Conservation (phyloP, 2,888 invertebrate genomes). For the Diarsia brunnea region DNA sequence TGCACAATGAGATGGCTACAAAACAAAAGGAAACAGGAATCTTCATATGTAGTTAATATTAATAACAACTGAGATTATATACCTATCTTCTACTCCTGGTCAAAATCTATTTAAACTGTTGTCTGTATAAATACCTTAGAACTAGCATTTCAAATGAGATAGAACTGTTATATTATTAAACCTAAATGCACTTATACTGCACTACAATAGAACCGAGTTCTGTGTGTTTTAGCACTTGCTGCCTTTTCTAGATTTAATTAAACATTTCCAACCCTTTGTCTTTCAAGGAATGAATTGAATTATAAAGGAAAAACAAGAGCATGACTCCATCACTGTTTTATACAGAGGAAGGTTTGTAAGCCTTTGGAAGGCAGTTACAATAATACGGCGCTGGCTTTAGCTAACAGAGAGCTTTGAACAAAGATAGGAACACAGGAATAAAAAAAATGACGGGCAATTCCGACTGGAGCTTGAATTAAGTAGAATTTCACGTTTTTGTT, state of each 20-base stretch:
- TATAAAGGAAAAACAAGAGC: conserved; percentile 32
- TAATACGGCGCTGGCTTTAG: conserved; percentile 1
- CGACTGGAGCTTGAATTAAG: not conserved
- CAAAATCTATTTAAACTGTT: not conserved
- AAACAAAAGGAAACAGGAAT: not conserved
- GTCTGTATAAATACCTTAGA: not conserved
- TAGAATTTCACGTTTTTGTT: not conserved
- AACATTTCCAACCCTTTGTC: conserved; percentile 44
- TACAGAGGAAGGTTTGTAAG: conserved; percentile 6
- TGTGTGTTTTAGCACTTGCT: conserved; percentile 28
- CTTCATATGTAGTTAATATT: not conserved
- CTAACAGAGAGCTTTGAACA: conserved; percentile 20
- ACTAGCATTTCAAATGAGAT: no score
- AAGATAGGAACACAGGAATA: conserved; percentile 13
- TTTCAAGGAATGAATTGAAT: conserved; percentile 34
- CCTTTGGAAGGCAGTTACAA: conserved; percentile 1
- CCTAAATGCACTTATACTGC: conserved; percentile 15
- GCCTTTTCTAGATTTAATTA: conserved; percentile 45
- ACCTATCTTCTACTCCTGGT: not conserved
- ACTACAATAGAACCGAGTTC: not conserved
- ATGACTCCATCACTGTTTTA: not conserved
- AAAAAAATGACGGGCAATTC: not conserved
- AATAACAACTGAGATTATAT: not conserved
- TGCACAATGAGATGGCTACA: no score
- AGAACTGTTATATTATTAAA: conserved; percentile 25